These are phyloP conservation scores for Volucella inflata DNA, from an alignment of 2,888 invertebrate genomes.

Conservation along the genomic window DNA sequence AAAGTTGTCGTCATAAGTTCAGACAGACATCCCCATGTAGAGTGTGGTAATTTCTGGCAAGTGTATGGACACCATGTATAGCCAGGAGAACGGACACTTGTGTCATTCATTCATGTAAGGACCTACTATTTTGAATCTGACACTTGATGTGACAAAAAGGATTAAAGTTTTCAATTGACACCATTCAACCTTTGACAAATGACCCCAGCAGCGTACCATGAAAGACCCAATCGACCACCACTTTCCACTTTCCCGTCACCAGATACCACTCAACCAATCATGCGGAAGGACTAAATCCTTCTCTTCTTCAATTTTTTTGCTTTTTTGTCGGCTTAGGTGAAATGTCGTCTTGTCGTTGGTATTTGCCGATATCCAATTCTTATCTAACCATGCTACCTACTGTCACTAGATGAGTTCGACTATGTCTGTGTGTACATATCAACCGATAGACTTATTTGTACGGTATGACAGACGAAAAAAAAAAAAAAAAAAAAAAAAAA, in stretches of 20 bases:
- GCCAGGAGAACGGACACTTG: not conserved
- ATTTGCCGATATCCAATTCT: constrained; percentile 54
- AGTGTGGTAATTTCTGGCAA: too few species aligned
- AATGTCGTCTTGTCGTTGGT: constrained; percentile 55
- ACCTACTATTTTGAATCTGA: constrained; percentile 29
- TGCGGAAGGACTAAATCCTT: constrained; percentile 67
- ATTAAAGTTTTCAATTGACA: constrained; percentile 60
- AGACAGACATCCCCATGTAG: too few species aligned
- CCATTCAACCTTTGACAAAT: constrained; percentile 64
- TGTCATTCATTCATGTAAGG: constrained; percentile 12
- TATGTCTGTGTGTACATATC: constrained; percentile 19
- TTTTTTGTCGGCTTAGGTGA: constrained; percentile 60
- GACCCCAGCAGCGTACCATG: constrained; percentile 45
- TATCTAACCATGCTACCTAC: constrained; percentile 56
- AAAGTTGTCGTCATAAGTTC: too few species aligned
- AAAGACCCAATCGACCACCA: constrained; percentile 48
- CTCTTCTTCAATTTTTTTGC: too few species aligned
- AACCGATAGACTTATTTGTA: constrained; percentile 12
- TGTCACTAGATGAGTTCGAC: constrained; percentile 3
- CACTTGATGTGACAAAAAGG: constrained; percentile 52
- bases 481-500: constrained; percentile 52
- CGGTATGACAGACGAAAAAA: constrained; percentile 44
- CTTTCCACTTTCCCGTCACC: constrained; percentile 48
- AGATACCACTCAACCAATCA: constrained; percentile 60
- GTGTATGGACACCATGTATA: too few species aligned